Conservation (phyloP, 1,140 invertebrate species). For the Rhyacophila brunnea region DNA sequence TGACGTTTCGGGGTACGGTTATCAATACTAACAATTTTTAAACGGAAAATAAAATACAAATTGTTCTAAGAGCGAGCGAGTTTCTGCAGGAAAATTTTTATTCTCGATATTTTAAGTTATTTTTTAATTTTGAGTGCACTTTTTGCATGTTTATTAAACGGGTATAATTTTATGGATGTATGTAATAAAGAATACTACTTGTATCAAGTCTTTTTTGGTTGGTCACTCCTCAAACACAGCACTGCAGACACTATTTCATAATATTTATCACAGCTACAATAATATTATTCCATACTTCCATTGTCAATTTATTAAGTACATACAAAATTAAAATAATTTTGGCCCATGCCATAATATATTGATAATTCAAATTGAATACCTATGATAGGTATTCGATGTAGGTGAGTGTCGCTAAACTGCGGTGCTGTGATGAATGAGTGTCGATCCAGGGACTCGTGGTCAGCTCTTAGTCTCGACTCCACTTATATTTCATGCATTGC, state of each 20-base stretch:
- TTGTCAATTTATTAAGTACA: too few species aligned
- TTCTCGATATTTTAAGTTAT: conserved; percentile 28
- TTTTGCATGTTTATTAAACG: conserved; percentile 29
- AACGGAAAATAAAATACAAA: neutral
- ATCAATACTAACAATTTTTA: conserved; percentile 32
- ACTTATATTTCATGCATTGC: conserved; percentile 36
- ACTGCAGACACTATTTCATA: too few species aligned
- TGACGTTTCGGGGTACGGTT: conserved; percentile 29
- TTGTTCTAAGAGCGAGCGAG: conserved; percentile 23
- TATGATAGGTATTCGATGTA: too few species aligned
- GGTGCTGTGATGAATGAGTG: conserved; percentile 26
- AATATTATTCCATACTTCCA: too few species aligned
- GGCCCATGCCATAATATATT: too few species aligned
- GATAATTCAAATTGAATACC: too few species aligned
- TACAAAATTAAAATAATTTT: too few species aligned
- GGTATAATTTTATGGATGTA: conserved; percentile 34
- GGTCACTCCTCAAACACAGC: too few species aligned
- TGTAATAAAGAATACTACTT: conserved; percentile 23
- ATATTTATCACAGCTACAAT: too few species aligned
- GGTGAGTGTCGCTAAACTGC: neutral
- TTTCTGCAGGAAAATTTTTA: conserved; percentile 23
- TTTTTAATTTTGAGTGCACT: conserved; percentile 26
- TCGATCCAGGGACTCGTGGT: conserved; percentile 34
- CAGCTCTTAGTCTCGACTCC: conserved; percentile 29
- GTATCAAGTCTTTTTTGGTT: conserved; percentile 21